Evolutionary conservation across 2,113 vertebrate genomes (phyloP), one percentile per base, ranked within the genome.

Genomic region (Acanthisitta chloris): DNA sequence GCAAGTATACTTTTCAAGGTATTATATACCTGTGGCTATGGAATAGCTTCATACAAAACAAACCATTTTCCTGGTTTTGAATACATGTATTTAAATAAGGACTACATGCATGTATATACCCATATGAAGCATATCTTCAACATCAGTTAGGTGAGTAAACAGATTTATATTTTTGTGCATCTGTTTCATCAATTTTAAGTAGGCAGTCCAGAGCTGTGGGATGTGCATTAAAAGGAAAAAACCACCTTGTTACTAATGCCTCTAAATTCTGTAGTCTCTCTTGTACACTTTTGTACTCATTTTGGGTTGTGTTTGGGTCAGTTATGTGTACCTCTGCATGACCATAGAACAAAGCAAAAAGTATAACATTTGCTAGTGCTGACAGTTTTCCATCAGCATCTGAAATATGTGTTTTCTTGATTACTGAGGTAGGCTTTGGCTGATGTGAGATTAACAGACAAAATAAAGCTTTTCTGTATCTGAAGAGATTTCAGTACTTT

Each of bases 211-310:
- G 28, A 62, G 8, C 24, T 51, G 34, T 21, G 16, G 2, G 17
- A 21, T 73, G 11, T 67, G 8, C 19, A 51, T 62, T 24, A 59
- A 55, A 18, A 84, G 33, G 21, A 66, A 54, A 58, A 70, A n/a
- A 0, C 0, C 1, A 28, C 8, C 9, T 28, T 33, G 6, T 52
- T 73, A 33, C 8, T 48, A 36, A 52, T 59, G 12, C 43, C 7
- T 72, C 51, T 57, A 61, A 57, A 66, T 65, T 73, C 31, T 23
- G 2, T 48, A 77, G 42, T 46, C 17, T 79, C 65, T 66, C 26
- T 45, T 46, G 7, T 36, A 52, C 6, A 17, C 4, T 33, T 59
- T 26, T 28, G 8, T n/a, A 26, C 15, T 54, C 10, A 34, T 65
- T 52, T 19, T 34, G 4, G 16, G 8, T 2, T 36, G 9, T 28